Evolutionary conservation across 2,113 vertebrate genomes (phyloP).

Genomic region (Caretta caretta): DNA sequence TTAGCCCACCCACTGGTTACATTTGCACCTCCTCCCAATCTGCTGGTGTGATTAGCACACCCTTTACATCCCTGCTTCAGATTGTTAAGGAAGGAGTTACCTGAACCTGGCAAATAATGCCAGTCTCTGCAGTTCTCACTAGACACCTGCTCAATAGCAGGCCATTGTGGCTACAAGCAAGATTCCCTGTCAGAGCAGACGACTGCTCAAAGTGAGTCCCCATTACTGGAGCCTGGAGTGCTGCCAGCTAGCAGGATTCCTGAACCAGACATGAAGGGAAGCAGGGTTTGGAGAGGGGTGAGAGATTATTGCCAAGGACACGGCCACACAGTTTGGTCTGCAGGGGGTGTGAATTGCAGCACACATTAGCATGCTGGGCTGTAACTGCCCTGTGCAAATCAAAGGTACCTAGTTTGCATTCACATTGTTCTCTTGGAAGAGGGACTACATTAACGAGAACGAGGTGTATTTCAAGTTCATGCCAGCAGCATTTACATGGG

Average conservation of each 20-base stretch:
- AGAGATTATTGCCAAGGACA: background rate
- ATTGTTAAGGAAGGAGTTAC: background rate
- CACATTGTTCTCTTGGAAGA: background rate
- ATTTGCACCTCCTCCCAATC: background rate
- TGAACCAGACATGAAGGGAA: background rate
- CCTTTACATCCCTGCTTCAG: background rate
- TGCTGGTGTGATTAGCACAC: accelerated
- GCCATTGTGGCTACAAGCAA: background rate
- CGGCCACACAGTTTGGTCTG: background rate
- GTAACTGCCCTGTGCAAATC: background rate
- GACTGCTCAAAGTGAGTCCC: accelerated
- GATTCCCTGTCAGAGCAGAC: background rate
- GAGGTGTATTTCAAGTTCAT: background rate
- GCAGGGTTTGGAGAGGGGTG: background rate
- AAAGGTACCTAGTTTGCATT: background rate
- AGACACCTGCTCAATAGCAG: background rate
- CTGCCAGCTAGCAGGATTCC: background rate
- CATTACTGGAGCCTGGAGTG: background rate
- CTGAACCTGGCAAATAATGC: background rate
- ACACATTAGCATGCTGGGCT: background rate
- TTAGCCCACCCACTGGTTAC: background rate
- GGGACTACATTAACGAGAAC: background rate
- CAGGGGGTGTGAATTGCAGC: background rate
- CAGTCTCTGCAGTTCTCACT: background rate
- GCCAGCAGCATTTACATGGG: background rate